Evolutionary conservation across 2,113 vertebrate species (phyloP).

Genomic region (Osmerus eperlanus): DNA sequence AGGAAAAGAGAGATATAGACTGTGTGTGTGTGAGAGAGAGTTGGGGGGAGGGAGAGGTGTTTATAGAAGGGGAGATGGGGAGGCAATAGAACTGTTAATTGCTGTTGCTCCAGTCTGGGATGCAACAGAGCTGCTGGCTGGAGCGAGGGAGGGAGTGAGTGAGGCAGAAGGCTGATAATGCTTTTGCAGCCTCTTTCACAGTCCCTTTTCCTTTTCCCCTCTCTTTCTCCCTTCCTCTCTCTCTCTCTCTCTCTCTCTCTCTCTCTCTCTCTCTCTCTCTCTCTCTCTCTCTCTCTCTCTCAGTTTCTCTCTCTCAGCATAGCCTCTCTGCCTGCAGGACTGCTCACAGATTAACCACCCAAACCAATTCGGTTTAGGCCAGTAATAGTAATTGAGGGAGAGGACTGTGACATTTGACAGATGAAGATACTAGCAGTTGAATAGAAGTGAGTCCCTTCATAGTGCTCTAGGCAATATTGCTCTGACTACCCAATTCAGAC

Average conservation of each 20-base stretch:
- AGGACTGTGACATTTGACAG: constrained; percentile 36
- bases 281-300: background rate
- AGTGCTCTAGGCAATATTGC: background rate
- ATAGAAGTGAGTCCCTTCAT: constrained; percentile 27
- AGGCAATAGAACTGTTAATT: constrained; percentile 50
- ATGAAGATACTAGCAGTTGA: constrained; percentile 27
- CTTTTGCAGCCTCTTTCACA: too few species aligned
- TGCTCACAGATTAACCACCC: constrained; percentile 42
- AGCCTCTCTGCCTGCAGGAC: background rate
- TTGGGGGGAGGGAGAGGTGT: background rate
- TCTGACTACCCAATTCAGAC: background rate
- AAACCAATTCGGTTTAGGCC: constrained; percentile 47
- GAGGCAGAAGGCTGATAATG: too few species aligned
- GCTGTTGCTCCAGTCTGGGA: constrained; percentile 42
- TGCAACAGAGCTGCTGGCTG: constrained; percentile 33
- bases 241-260: too few species aligned
- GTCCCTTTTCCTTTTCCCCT: too few species aligned
- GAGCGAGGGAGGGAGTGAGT: background rate
- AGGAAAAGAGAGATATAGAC: constrained; percentile 22
- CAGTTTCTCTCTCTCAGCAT: background rate
- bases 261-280: background rate
- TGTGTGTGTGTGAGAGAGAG: too few species aligned
- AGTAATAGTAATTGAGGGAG: constrained; percentile 41
- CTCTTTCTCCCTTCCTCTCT: too few species aligned
- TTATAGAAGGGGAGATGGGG: constrained; percentile 21